Evolutionary conservation across 2,797 vertebrate genomes (phyloP), one percentile per base, ranked within the genome.

Genomic region (Eulemur mongoz): DNA sequence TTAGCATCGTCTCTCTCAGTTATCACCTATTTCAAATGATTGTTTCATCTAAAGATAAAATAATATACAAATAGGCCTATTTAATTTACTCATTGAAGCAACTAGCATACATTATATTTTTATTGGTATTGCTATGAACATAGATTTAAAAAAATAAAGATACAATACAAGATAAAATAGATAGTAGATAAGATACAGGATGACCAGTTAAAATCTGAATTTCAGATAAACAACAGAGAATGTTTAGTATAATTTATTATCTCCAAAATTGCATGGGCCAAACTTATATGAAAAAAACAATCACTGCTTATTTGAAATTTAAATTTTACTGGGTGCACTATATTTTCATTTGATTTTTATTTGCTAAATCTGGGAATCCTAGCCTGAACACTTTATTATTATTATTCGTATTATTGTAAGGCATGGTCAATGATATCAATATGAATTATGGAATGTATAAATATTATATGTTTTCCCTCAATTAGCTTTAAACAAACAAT

Each of bases 401-500:
- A 32, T 83, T 83, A 40, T 27, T 80, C 22, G 78, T 83, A 48
- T 59, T 67, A 13, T 45, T 67, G 4, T 86, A 11, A 96, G 8
- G 12, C 75, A 45, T 67, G 25, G 9, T 57, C 43, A 82, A 25
- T 50, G 35, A 48, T 78, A 92, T 72, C 52, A 32, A 45, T 75
- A 86, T 94, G 52, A 93, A 88, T 83, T 85, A 32, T 27, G 15
- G 35, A 65, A 72, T 85, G 12, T 30, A 4, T 75, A 91, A 96
- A 80, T 70, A 83, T 45, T 23, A 70, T 61, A 27, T 45, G 17
- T 78, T 90, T 83, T 76, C 2, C 10, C 3, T 95, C 45, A 93
- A 25, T 88, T 89, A 65, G 4, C 23, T 89, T 93, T 35, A 91
- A 92, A 70, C 10, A 83, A 83, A 76, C 22, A 48, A 4, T 88